Evolutionary conservation across 1,140 invertebrate genomes (phyloP).

Genomic region (Carposina sasakii): DNA sequence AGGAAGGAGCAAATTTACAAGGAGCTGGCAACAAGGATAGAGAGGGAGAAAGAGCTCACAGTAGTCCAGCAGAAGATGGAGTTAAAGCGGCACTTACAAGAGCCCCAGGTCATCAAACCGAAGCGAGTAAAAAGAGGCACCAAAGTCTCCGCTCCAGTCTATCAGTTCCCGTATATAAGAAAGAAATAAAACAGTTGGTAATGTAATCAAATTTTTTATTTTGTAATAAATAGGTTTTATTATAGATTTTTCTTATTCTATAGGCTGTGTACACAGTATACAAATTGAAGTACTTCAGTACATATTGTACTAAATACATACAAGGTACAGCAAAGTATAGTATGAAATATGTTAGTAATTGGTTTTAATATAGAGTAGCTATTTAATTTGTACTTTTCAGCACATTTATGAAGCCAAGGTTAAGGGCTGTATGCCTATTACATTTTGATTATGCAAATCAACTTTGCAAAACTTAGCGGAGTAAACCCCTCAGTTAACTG

Average conservation of each 20-base stretch:
- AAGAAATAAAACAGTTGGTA: conserved; percentile 76
- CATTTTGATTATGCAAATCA: too few relatives aligned
- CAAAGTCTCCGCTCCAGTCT: conserved; percentile 83
- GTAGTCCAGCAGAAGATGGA: conserved; percentile 90
- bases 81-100: conserved; percentile 81
- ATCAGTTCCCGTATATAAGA: conserved; percentile 89
- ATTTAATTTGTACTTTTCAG: too few relatives aligned
- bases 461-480: too few relatives aligned
- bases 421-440: too few relatives aligned
- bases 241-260: conserved; percentile 10
- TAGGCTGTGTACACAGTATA: too few relatives aligned
- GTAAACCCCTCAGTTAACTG: too few relatives aligned
- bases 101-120: conserved; percentile 76
- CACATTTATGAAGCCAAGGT: too few relatives aligned
- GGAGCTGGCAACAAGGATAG: conserved; percentile 86
- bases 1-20: conserved; percentile 80
- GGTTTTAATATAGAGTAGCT: too few relatives aligned
- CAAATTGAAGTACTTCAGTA: too few relatives aligned
- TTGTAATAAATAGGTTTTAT: conserved; percentile 27
- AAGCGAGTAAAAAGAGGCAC: conserved; percentile 79
- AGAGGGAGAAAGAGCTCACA: conserved; percentile 85
- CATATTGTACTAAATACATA: too few relatives aligned
- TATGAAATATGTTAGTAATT: too few relatives aligned
- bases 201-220: conserved; percentile 18
- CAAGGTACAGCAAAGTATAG: too few relatives aligned